Percentiles rank a stretch among this genome's conserved stretches.
Conservation (phyloP, 2,113 vertebrate species). For the rabbit (Oryctolagus cuniculus) region mOryCun1.1 NC_091434.1:91154001-91154500, state of each 20-base stretch:
- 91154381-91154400: not conserved
- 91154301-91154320: not conserved
- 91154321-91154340: not conserved
- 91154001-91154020: fast-evolving
- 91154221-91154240: not conserved
- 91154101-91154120: not conserved
- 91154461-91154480: not conserved
- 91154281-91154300: not conserved
- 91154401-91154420: not conserved
- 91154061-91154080: not conserved
- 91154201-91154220: not conserved
- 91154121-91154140: not conserved
- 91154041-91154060: not conserved
- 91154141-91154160: not conserved
- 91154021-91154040: not conserved
- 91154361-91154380: not conserved
- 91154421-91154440: not conserved
- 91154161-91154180: not conserved
- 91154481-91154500: constrained; percentile 43
- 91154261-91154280: not conserved
- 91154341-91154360: not conserved
- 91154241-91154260: not conserved
- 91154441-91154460: not conserved
- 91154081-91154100: not conserved
- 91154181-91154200: not conserved